Evolutionary conservation across 2,888 invertebrate genomes (phyloP).

Genomic region (Tetragonisca angustula): DNA sequence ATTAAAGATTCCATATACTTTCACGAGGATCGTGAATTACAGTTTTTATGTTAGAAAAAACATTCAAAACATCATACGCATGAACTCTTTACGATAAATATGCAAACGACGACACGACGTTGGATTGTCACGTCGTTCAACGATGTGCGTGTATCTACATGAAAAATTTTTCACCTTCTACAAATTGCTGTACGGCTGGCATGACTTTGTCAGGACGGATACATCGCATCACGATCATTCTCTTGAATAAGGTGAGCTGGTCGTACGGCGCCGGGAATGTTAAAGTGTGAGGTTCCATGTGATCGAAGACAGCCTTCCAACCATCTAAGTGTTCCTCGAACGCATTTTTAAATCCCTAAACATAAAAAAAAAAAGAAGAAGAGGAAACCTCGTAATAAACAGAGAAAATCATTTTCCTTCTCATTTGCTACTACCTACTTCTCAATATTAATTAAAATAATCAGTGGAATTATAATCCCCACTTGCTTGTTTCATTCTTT

Average conservation of each 20-base stretch:
- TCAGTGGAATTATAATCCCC: no score
- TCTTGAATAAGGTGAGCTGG: slow-evolving; percentile 89
- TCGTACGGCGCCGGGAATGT: slow-evolving; percentile 90
- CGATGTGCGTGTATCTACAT: neutral
- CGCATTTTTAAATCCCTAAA: slow-evolving; percentile 88
- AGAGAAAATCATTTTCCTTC: no score
- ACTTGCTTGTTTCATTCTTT: no score
- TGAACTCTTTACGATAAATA: neutral
- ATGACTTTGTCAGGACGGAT: slow-evolving; percentile 95
- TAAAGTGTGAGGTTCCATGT: slow-evolving; percentile 90
- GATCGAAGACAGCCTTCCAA: slow-evolving; percentile 92
- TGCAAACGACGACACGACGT: neutral
- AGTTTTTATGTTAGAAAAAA: neutral
- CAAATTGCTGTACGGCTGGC: slow-evolving; percentile 90
- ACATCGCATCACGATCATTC: slow-evolving; percentile 91
- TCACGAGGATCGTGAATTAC: neutral
- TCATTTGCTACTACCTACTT: no score
- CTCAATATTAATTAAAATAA: no score
- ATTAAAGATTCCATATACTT: no score
- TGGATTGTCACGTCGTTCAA: no score
- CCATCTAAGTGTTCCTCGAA: slow-evolving; percentile 85
- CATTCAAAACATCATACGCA: neutral
- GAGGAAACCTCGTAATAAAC: neutral
- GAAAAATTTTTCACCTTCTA: slow-evolving; percentile 85
- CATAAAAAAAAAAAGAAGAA: slow-evolving; percentile 58